Base-by-base conservation (phyloP, 2,113 vertebrate genomes). In the Pituophis catenifer region DNA sequence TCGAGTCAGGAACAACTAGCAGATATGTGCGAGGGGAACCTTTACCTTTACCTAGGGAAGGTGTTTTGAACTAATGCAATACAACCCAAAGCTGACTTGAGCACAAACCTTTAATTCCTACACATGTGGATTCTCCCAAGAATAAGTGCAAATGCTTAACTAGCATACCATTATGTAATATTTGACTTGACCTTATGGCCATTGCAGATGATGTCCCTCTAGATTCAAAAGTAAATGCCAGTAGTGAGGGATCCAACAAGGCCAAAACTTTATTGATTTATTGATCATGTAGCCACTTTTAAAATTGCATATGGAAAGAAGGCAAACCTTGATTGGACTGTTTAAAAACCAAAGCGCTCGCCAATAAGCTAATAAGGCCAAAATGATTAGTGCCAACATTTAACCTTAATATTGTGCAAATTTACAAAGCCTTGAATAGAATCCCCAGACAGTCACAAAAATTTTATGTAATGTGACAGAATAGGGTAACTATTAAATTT, bases 231-330 rank as follows among this genome's bases (percentile, higher is more conserved):
- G 23, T 1, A 48, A 33, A 53, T 55, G 17, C 81, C 92, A 95
- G 70, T 94, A 87, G 90, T 88, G 90, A 94, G 92, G 93, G 94
- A 96, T 95, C 93, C 92, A 89, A 93, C 85, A 70, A 95, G 91
- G 93, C 93, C 81, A 90, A 95, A 94, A 96, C 97, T 55, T 55
- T 55, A 55, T 55, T 97, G 97, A 97, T 97, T 97, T 97, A 96
- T 94, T 97, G 97, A 97, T 93, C 26, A 3, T 50, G 95, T 97
- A 97, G 97, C 96, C 96, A 95, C 94, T 97, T 93, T 97, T 97
- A 96, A 97, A 97, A 97, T 96, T 95, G 93, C 96, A 97, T 97
- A 97, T 97, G 97, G 96, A 97, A 92, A 98, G 95, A 97, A 97
- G 29, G 95, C 97, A 97, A 97, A 94, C 7, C 97, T 97, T 98